Conservation (phyloP, 2,888 invertebrate genomes). For the Cheilosia pagana region DNA sequence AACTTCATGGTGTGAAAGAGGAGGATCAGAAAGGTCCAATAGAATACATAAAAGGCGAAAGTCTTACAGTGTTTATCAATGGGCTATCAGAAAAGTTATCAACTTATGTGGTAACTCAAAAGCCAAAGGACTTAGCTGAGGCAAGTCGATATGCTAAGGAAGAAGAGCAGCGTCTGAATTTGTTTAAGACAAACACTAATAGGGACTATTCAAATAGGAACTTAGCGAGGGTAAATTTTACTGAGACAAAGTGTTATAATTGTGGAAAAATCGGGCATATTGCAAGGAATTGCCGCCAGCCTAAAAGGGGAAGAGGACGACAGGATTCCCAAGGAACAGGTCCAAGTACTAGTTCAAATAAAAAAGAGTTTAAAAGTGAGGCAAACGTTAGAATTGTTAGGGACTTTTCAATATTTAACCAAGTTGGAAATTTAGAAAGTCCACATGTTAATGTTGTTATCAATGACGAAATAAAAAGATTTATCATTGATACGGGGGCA, state of each 20-base stretch:
- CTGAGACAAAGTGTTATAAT: constrained; percentile 4
- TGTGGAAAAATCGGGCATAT: constrained; percentile 2
- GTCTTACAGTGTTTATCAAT: constrained; percentile 5
- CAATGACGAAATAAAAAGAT: constrained; percentile 3
- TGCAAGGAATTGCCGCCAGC: not conserved
- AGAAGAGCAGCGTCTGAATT: constrained; percentile 3
- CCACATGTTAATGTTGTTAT: constrained; percentile 21
- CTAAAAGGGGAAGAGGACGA: not conserved
- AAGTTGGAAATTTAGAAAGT: constrained; percentile 33
- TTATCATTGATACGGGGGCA: constrained; percentile 31
- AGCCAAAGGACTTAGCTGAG: constrained; percentile 6
- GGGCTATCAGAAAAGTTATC: constrained; percentile 7
- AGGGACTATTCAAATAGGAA: constrained; percentile 4
- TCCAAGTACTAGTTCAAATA: not conserved
- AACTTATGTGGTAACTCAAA: constrained; percentile 4
- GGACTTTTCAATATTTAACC: not conserved
- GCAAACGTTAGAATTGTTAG: not conserved
- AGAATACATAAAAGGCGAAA: constrained; percentile 4
- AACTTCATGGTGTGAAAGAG: not conserved
- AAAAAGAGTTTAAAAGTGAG: constrained; percentile 8
- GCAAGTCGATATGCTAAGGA: constrained; percentile 13
- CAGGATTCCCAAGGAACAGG: too few species aligned
- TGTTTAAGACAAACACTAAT: not conserved
- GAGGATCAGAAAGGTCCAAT: constrained; percentile 6
- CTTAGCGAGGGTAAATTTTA: not conserved